Conservation (phyloP, 2,113 vertebrate genomes). For the Phocoena phocoena region DNA sequence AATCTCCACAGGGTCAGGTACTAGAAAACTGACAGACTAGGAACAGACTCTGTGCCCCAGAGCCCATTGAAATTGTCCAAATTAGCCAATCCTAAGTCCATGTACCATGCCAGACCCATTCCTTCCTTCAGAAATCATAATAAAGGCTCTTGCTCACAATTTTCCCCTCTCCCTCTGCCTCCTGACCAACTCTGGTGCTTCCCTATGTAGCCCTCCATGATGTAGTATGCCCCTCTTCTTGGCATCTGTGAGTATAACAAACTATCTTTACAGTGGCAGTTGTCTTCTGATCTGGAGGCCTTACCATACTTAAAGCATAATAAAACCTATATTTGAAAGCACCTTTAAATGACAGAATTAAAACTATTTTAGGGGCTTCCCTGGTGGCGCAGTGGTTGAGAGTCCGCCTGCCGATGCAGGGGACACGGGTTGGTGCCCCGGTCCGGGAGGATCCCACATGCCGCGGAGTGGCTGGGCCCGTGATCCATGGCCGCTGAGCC, state of each 20-base stretch:
- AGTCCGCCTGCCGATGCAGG: too few relatives aligned
- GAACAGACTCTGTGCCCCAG: not conserved
- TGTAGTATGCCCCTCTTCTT: not conserved
- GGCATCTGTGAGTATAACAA: not conserved
- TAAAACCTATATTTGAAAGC: not conserved
- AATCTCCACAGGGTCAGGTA: not conserved
- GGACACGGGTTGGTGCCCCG: too few relatives aligned
- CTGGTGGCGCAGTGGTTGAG: too few relatives aligned
- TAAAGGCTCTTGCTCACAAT: not conserved
- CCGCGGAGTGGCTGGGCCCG: too few relatives aligned
- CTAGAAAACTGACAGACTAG: not conserved
- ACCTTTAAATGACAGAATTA: not conserved
- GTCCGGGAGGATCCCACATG: too few relatives aligned
- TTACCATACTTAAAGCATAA: not conserved
- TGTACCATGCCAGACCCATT: not conserved
- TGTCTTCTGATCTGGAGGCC: not conserved
- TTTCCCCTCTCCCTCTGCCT: not conserved
- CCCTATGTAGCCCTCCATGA: rapidly evolving
- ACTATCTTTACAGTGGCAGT: not conserved
- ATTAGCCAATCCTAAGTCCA: not conserved
- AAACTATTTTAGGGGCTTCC: not conserved
- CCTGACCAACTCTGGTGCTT: not conserved
- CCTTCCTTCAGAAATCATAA: not conserved
- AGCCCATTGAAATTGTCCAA: not conserved
- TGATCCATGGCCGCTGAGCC: too few relatives aligned